phyloP scores from a whole-genome alignment of 2,888 invertebrate species.

The Buathra laborator region DNA sequence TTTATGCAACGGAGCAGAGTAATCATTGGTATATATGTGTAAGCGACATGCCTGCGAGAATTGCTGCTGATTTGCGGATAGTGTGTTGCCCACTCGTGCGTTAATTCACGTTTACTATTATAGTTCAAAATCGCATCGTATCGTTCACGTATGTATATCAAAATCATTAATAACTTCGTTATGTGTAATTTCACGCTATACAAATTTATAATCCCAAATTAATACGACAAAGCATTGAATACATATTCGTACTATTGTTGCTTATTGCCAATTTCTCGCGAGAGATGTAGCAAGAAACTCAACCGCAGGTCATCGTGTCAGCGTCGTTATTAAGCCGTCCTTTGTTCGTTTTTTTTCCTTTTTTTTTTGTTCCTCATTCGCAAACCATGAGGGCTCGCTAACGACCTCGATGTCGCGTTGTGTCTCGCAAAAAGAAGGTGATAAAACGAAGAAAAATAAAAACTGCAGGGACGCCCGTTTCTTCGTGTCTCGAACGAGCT shows the following conservation, averaged over 20 bases:
- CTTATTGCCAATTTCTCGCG: background rate
- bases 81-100: background rate
- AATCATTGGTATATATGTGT: conserved; percentile 53
- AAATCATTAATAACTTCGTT: conserved; percentile 42
- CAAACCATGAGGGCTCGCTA: conserved; percentile 27
- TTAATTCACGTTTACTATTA: conserved; percentile 29
- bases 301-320: conserved; percentile 50
- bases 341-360: conserved; percentile 3
- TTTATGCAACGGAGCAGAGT: conserved; percentile 62
- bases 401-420: conserved; percentile 50
- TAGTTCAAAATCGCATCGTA: conserved; percentile 32
- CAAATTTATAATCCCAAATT: background rate
- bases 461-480: conserved; percentile 16
- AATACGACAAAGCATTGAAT: background rate
- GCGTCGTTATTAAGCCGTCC: conserved; percentile 35
- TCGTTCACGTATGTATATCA: background rate
- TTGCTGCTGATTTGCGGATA: background rate
- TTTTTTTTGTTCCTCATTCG: conserved; percentile 25
- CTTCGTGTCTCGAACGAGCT: conserved; percentile 28
- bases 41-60: conserved; percentile 39
- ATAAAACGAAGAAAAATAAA: background rate
- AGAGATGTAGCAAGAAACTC: conserved; percentile 4
- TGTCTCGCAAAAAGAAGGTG: background rate
- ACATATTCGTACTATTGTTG: background rate
- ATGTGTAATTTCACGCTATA: background rate